Conservation (phyloP, 2,888 invertebrate species). For the Tortrix viridana region DNA sequence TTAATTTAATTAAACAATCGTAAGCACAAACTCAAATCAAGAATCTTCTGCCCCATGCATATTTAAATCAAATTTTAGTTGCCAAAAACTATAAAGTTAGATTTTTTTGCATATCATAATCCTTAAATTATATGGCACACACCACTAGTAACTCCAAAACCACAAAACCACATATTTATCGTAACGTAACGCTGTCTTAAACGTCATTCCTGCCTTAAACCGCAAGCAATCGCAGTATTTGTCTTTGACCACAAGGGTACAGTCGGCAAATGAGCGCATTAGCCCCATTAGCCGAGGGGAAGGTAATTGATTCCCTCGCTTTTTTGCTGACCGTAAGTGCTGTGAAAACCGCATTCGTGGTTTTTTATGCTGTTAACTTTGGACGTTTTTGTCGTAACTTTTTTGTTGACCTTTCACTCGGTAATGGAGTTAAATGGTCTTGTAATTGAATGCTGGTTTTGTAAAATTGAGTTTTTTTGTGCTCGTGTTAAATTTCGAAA, state of each 20-base stretch:
- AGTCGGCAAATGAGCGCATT: slow-evolving; percentile 37
- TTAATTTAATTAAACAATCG: too few relatives aligned
- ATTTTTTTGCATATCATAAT: too few relatives aligned
- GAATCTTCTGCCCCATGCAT: too few relatives aligned
- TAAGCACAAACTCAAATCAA: too few relatives aligned
- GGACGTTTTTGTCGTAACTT: slow-evolving; percentile 8
- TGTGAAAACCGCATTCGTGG: slow-evolving; percentile 36
- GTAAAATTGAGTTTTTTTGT: slow-evolving; percentile 1
- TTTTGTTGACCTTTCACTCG: slow-evolving; percentile 35
- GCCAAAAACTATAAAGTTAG: too few relatives aligned
- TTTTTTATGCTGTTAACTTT: slow-evolving; percentile 31
- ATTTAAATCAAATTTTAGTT: too few relatives aligned
- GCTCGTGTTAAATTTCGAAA: background rate
- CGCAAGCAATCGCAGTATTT: slow-evolving; percentile 27
- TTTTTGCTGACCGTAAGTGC: slow-evolving; percentile 39
- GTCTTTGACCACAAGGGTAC: slow-evolving; percentile 35
- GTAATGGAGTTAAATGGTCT: slow-evolving; percentile 29
- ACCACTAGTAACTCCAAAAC: background rate
- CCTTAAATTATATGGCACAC: background rate
- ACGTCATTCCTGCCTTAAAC: slow-evolving; percentile 12
- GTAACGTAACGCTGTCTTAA: background rate
- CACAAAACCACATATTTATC: slow-evolving; percentile 5
- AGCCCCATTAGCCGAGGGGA: slow-evolving; percentile 36
- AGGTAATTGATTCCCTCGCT: slow-evolving; percentile 40
- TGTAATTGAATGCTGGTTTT: slow-evolving; percentile 13